Evolutionary conservation across 2,888 invertebrate species (phyloP).

Genomic region (Polydrusus cervinus): DNA sequence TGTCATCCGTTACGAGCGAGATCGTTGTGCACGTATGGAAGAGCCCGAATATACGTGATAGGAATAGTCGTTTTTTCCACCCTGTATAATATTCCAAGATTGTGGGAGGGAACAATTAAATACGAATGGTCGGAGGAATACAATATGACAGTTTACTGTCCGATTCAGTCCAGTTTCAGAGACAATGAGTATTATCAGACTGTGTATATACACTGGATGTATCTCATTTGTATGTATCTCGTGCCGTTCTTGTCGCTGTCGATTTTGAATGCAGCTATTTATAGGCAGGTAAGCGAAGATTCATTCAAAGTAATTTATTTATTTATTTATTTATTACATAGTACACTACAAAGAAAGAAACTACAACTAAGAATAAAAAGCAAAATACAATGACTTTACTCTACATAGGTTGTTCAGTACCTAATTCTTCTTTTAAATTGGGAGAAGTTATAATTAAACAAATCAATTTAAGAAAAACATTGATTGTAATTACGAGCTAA

Average conservation of each 20-base stretch:
- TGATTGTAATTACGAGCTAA: too few relatives aligned
- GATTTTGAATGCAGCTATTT: conserved; percentile 92
- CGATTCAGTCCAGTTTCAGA: conserved; percentile 80
- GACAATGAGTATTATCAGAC: conserved; percentile 83
- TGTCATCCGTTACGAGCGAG: conserved; percentile 92
- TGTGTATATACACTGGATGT: conserved; percentile 95
- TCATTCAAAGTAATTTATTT: too few relatives aligned
- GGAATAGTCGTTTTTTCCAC: conserved; percentile 86
- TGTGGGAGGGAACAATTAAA: conserved; percentile 79
- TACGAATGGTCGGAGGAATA: conserved; percentile 68
- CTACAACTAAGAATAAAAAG: too few relatives aligned
- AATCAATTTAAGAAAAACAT: too few relatives aligned
- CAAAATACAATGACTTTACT: too few relatives aligned
- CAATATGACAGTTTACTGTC: conserved; percentile 77
- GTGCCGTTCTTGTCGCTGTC: conserved; percentile 93
- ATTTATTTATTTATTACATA: too few relatives aligned
- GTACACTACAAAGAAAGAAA: too few relatives aligned
- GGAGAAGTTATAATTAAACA: too few relatives aligned
- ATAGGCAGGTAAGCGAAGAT: conserved; percentile 80
- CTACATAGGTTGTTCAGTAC: too few relatives aligned
- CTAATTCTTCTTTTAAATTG: too few relatives aligned
- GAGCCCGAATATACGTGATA: conserved; percentile 89
- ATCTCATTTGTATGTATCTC: conserved; percentile 94
- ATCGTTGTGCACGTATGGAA: conserved; percentile 91
- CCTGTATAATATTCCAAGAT: conserved; percentile 89